Percentiles rank a stretch among this genome's conserved stretches.
Conservation (phyloP, 1,140 invertebrate genomes). For the Archegozetes longisetosus region DNA sequence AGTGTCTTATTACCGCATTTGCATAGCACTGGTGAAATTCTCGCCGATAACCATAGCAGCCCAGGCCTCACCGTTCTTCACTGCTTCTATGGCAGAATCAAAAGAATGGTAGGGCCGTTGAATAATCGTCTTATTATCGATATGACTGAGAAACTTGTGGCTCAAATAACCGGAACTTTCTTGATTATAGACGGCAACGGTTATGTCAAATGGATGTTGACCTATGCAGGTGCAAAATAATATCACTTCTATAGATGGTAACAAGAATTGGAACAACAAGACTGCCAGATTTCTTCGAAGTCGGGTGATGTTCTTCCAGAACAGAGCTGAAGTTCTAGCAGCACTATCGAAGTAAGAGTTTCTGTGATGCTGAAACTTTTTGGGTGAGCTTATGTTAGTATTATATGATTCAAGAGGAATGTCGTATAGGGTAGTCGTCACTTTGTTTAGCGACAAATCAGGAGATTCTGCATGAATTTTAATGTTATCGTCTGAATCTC, state of each 20-base stretch:
- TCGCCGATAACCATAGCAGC: conserved; percentile 10
- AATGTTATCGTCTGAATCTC: not conserved
- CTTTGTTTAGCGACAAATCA: not conserved
- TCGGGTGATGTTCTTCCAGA: conserved; percentile 17
- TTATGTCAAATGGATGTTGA: conserved; percentile 61
- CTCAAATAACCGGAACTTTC: conserved; percentile 18
- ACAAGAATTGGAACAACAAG: conserved; percentile 58
- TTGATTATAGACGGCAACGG: conserved; percentile 52
- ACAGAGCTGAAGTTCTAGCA: not conserved
- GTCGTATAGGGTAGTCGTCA: no score
- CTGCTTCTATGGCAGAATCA: conserved; percentile 4
- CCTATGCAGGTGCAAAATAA: conserved; percentile 86
- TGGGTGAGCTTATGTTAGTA: not conserved
- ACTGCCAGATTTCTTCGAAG: conserved; percentile 14
- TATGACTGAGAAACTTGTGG: not conserved
- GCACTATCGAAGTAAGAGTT: not conserved
- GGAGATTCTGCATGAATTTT: not conserved
- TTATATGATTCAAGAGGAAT: not conserved
- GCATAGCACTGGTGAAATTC: conserved; percentile 15
- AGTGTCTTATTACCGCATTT: not conserved
- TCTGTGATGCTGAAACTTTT: not conserved
- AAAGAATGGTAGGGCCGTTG: not conserved
- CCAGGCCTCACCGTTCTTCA: conserved; percentile 14
- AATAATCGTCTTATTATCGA: conserved; percentile 2
- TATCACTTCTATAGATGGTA: conserved; percentile 77